phyloP scores from a whole-genome alignment of 2,113 vertebrate genomes.

The cattle (Bos taurus) region DNA sequence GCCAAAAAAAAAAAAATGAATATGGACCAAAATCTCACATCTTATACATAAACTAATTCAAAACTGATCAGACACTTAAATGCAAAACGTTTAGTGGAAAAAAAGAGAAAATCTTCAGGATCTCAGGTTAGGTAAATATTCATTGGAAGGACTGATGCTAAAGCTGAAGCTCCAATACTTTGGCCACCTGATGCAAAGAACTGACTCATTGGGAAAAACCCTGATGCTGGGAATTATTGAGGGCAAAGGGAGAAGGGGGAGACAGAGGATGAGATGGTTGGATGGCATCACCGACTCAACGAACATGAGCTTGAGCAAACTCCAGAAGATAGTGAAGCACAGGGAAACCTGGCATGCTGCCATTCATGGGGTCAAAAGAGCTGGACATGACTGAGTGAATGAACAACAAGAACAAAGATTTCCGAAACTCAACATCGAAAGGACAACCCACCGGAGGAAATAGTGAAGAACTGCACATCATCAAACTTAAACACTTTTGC shows the following conservation, averaged over 20 bases:
- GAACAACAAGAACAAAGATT: not conserved
- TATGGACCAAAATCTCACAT: not conserved
- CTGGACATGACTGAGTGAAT: accelerated
- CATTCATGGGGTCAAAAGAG: not conserved
- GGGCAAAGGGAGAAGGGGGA: not conserved
- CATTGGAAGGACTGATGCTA: not conserved
- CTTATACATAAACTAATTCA: not conserved
- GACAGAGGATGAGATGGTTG: not conserved
- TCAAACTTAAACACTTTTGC: not conserved
- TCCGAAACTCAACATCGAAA: not conserved
- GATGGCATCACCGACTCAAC: not conserved
- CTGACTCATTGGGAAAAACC: not conserved
- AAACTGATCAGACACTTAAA: not conserved
- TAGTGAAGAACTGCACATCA: not conserved
- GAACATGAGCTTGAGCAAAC: not conserved
- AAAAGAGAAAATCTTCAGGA: not conserved
- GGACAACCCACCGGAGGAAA: not conserved
- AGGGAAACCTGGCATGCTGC: not conserved
- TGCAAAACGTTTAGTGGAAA: not conserved
- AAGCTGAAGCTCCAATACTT: not conserved
- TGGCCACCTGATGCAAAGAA: not conserved
- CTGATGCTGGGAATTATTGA: not conserved
- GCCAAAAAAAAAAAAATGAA: not conserved
- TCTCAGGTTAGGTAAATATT: not conserved
- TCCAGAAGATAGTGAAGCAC: not conserved